Conservation (phyloP, 1,140 invertebrate genomes). For the Sitobion miscanthi region DNA sequence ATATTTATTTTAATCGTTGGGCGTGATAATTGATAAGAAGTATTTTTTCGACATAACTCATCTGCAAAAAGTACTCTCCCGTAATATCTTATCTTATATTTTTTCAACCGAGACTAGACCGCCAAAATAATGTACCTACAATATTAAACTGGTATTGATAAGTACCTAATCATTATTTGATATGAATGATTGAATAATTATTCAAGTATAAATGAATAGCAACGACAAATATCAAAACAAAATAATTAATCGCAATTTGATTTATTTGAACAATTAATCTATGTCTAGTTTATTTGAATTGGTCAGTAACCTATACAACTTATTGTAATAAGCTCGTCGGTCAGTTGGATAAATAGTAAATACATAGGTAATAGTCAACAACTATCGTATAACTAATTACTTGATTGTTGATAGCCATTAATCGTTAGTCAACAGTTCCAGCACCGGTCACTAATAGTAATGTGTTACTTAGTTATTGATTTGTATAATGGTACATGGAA, state of each 20-base stretch:
- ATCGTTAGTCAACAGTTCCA: not conserved
- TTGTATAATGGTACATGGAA: not conserved
- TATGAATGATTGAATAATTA: not conserved
- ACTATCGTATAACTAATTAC: not conserved
- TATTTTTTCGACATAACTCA: no score
- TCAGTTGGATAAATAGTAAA: not conserved
- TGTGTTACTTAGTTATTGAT: not conserved
- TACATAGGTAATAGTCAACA: constrained; percentile 1
- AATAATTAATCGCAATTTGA: not conserved
- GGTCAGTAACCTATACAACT: not conserved
- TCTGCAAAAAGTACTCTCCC: no score
- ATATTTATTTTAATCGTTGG: not conserved
- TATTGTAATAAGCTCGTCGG: not conserved
- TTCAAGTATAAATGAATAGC: not conserved
- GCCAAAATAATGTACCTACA: not conserved
- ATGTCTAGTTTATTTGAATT: not conserved
- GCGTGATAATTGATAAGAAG: not conserved
- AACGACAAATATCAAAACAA: not conserved
- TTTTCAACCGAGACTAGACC: not conserved
- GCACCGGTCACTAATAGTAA: not conserved
- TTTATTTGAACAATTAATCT: not conserved
- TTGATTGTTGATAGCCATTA: not conserved
- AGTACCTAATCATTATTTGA: not conserved
- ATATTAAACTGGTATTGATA: not conserved
- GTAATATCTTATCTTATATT: no score